phyloP scores from a whole-genome alignment of 2,797 vertebrate genomes.

The Brachyrhaphis roseni region DNA sequence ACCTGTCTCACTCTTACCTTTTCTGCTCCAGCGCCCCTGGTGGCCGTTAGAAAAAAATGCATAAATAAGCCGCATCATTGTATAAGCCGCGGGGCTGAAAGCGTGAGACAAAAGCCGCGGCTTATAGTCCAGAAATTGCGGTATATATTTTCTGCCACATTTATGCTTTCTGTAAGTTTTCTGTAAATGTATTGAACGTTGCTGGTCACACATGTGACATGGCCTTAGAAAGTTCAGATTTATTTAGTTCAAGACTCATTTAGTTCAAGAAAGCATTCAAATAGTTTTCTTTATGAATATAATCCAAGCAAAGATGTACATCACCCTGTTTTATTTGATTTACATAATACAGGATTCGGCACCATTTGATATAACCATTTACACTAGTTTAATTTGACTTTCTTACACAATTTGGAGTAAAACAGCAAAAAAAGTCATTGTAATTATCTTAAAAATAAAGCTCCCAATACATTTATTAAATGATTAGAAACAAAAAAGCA shows the following conservation, averaged over 20 bases:
- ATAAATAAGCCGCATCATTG: too few species aligned
- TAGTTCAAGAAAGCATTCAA: not conserved
- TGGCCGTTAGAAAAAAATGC: too few species aligned
- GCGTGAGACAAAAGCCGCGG: too few species aligned
- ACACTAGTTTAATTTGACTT: not conserved
- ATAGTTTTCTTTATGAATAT: not conserved
- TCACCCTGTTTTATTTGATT: not conserved
- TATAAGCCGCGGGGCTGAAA: too few species aligned
- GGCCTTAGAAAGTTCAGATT: not conserved
- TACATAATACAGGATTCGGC: not conserved
- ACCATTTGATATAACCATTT: not conserved
- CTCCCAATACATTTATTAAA: not conserved
- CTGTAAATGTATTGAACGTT: not conserved
- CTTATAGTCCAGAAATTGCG: too few species aligned
- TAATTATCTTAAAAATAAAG: not conserved
- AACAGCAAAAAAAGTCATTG: not conserved
- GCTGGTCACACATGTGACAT: not conserved
- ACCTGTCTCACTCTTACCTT: too few species aligned
- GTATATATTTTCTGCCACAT: not conserved
- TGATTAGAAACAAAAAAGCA: not conserved
- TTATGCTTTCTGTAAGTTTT: not conserved
- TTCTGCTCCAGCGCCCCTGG: too few species aligned
- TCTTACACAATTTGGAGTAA: not conserved
- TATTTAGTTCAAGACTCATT: not conserved
- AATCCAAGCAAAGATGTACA: slow-evolving; percentile 1